Percentiles rank a stretch among this genome's conserved stretches.
Conservation (phyloP, 2,113 vertebrate species). For the Turnix velox region DNA sequence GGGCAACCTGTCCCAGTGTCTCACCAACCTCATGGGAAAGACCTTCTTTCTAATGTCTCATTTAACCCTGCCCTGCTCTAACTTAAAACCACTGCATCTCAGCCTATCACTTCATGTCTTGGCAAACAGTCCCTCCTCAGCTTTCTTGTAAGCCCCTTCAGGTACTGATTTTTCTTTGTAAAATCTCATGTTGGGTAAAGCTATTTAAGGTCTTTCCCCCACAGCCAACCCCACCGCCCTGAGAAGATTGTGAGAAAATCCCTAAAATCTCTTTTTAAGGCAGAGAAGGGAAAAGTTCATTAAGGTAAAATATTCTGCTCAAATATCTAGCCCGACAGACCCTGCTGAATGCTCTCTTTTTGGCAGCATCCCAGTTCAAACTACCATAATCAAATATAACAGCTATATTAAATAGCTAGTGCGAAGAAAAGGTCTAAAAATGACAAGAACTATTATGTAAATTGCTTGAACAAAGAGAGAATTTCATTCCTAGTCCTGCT, state of each 20-base stretch:
- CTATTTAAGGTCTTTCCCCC: not conserved
- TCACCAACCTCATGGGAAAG: too few species aligned
- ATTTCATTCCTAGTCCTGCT: not conserved
- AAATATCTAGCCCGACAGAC: not conserved
- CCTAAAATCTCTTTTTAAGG: not conserved
- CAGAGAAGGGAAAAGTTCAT: not conserved
- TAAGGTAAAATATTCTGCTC: conserved; percentile 3
- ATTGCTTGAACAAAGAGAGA: not conserved
- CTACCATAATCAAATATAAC: not conserved
- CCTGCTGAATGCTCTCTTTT: not conserved
- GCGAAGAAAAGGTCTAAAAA: not conserved
- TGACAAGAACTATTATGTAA: not conserved
- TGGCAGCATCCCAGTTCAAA: not conserved
- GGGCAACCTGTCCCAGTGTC: too few species aligned
- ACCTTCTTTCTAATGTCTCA: too few species aligned
- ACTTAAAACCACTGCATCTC: too few species aligned
- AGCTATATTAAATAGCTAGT: conserved; percentile 10
- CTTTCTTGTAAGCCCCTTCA: too few species aligned
- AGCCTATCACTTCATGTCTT: too few species aligned
- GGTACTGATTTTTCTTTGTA: conserved; percentile 12
- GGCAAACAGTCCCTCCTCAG: too few species aligned
- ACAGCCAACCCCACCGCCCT: not conserved
- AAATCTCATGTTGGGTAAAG: not conserved
- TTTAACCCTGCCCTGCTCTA: too few species aligned
- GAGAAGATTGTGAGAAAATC: not conserved